Evolutionary conservation across 2,888 invertebrate genomes (phyloP), one percentile per base, ranked within the genome.

Genomic region (Bellardia bayeri): DNA sequence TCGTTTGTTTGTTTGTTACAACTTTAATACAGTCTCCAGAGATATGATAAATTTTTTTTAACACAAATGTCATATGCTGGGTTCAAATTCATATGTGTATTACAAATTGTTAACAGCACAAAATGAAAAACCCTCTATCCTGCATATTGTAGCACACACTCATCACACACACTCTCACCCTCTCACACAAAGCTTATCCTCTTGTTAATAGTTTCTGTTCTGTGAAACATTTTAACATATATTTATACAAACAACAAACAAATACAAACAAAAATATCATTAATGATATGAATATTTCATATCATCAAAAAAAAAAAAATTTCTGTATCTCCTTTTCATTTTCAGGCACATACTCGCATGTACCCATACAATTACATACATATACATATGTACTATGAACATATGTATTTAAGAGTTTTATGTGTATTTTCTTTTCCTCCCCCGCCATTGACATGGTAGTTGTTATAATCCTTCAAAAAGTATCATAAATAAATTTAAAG

Each of bases 241-340:
- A 66, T 42, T 66, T 56, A 16, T 16, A n/a, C 9, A 37, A 54
- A 13, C 3, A 8, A 37, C 45, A 58, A 3, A 49, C 58, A 63
- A 72, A 64, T 54, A 64, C 16, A 74, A 85, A 80, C 58, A 63
- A 37, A 78, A 85, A 82, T 75, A 85, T 87, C 85, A 87, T 85
- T 87, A 87, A 87, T 87, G 81, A 78, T 82, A 82, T 87, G 81
- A 87, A 87, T 84, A 82, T 87, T 82, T 84, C 66, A 87, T 87
- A 75, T 74, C 69, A 82, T 78, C 64, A 78, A 56, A 45, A 33
- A 54, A 78, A 56, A 45, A 33, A 54, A 74, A 74, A 37, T 71
- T 9, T 51, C 54, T 69, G 37, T 58, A 80, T 75, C 68, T 69
- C 86, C 58, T 83, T 83, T 80, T 83, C 45, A 6, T 0, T 6